Conservation (phyloP, 2,888 invertebrate genomes). For the Aphelenchoides bicaudatus region DNA sequence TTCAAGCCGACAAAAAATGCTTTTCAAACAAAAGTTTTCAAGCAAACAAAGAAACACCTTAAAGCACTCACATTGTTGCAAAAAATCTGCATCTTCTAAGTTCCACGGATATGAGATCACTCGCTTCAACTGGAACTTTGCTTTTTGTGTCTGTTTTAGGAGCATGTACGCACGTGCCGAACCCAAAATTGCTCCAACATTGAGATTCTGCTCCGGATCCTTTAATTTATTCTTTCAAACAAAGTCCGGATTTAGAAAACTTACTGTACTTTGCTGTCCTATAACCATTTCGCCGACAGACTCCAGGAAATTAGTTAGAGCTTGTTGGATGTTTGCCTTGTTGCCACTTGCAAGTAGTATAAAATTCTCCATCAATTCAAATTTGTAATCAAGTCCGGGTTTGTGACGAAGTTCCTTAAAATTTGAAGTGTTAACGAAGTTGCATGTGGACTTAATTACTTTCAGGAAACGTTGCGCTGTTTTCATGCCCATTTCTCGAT, state of each 20-base stretch:
- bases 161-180: constrained; percentile 79
- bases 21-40: too few species aligned
- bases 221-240: constrained; percentile 5
- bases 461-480: constrained; percentile 71
- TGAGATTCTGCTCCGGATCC: constrained; percentile 24
- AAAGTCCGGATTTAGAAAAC: constrained; percentile 1
- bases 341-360: constrained; percentile 78
- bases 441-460: constrained; percentile 39
- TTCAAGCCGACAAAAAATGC: too few species aligned
- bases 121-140: constrained; percentile 85
- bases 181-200: constrained; percentile 81
- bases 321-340: constrained; percentile 77
- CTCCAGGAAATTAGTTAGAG: constrained; percentile 74
- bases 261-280: not conserved
- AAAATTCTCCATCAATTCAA: constrained; percentile 71
- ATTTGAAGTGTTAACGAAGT: constrained; percentile 9
- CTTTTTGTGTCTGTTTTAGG: constrained; percentile 82
- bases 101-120: constrained; percentile 82
- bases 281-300: constrained; percentile 71
- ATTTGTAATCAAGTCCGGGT: constrained; percentile 42
- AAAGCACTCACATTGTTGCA: constrained; percentile 77
- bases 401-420: constrained; percentile 49
- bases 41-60: not conserved
- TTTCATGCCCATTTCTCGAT: constrained; percentile 76
- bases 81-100: constrained; percentile 88